Evolutionary conservation across 2,797 vertebrate genomes (phyloP).

Genomic region (Tadarida brasiliensis): DNA sequence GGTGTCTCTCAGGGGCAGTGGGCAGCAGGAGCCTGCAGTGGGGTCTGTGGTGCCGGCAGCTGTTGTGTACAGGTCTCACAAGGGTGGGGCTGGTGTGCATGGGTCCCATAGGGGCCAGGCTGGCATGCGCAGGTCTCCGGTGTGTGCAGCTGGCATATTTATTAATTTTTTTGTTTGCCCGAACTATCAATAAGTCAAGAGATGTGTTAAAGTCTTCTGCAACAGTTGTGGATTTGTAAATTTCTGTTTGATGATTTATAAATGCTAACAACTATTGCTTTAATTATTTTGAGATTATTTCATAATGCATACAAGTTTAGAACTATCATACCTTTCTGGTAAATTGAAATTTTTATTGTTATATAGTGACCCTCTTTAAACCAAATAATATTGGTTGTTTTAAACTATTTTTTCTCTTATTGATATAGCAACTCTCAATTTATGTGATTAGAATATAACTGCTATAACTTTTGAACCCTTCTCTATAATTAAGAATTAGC

Average conservation of each 20-base stretch:
- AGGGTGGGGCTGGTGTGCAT: too few relatives aligned
- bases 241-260: not conserved
- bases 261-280: not conserved
- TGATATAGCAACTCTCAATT: not conserved
- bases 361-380: not conserved
- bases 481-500: not conserved
- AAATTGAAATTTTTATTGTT: conserved; percentile 16
- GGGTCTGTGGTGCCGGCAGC: too few relatives aligned
- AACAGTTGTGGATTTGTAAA: not conserved
- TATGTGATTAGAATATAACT: not conserved
- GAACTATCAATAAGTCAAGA: not conserved
- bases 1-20: too few relatives aligned
- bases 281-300: conserved; percentile 4
- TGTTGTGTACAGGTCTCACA: too few relatives aligned
- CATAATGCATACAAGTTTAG: not conserved
- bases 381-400: conserved; percentile 22
- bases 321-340: not conserved
- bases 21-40: too few relatives aligned
- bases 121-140: too few relatives aligned
- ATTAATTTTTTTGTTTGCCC: conserved; percentile 32
- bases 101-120: too few relatives aligned
- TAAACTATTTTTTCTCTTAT: conserved; percentile 1
- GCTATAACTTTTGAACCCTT: conserved; percentile 12
- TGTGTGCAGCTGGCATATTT: not conserved
- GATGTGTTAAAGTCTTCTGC: not conserved